Base-by-base conservation (phyloP, 1,140 invertebrate genomes). In the Drosophila busckii region DNA sequence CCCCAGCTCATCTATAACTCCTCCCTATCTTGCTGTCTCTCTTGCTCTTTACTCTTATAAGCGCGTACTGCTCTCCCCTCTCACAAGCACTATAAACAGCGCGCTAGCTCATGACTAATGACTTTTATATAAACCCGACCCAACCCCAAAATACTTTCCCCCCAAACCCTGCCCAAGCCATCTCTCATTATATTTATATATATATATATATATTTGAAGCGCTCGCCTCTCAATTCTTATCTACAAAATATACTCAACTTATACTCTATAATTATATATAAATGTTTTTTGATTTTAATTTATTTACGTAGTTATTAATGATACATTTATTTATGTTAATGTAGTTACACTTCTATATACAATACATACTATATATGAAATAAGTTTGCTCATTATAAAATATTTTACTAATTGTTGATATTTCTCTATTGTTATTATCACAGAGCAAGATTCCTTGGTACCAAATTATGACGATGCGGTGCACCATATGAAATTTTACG, bases 381-480 rank as follows among this genome's bases (percentile, higher is more conserved):
- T 41, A 38, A 8, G 13, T 32, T 25, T 5, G 6, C 0, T 42
- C 54, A 41, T 20, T 16, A 19, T 17, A 64, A 40, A 49, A 53
- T 35, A 49, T 19, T 55, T 22, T 5, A 15, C 17, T 15, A 48
- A 25, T 29, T 12, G n/a, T n/a, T 12, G 19, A 60, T 38, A 15
- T n/a, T 7, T 25, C 38, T 41, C 10, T 52, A 16, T 17, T 50
- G 15, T 46, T 56, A 26, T 22, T 50, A 10, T 37, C 9, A 54
- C 52, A 86, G 84, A 53, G 49, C 66, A 71, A 78, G 84, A 86
- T 54, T 69, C 67, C 38, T 73, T 86, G 83, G 63, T 75, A 65
- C 84, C 84, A 86, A 87, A 86, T 45, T 88, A 88, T 69, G 85
- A 88, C 63, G 65, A 82, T 70, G 71, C 31, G 58, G 80, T 70